Base-by-base conservation (phyloP, 1,140 invertebrate genomes). In the Aporrectodea caliginosa region DNA sequence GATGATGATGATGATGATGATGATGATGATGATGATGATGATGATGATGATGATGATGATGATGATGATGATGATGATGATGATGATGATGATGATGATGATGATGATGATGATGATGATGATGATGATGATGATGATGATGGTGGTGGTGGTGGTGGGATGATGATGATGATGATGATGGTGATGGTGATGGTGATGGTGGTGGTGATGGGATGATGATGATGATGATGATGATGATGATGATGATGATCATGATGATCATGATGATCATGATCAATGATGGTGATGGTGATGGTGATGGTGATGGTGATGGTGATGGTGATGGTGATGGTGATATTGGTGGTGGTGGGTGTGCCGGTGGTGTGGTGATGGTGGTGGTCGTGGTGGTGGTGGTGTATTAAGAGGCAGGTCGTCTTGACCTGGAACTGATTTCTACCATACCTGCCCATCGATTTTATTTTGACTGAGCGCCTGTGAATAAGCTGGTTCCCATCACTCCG, bases 51-150 rank as follows among this genome's bases (percentile, higher is more conserved):
- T 70, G 78, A 77, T 0, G 72, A 76, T 34, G 75, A 76, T 14
- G 78, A 73, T 30, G 81, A 80, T 16, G 70, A 81, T 29, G 77
- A 58, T 80, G 80, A 81, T 70, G 69, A 58, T 71, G 78, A 81
- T 71, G 68, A 69, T 80, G 79, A 78, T 70, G 73, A 77, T 76
- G 72, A 80, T 72, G 75, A 43, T 78, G 74, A 80, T 72, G 33
- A 70, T 71, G 68, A 72, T 72, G 69, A 80, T 80, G 75, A 77
- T 72, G 79, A 78, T 74, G 58, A 33, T 0, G 69, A 76, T 79
- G 78, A 22, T 75, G 68, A 79, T 76, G 69, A 34, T 78, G 75
- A 72, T n/a, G n/a, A n/a, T n/a, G 68, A 69, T 27, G 68, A n/a
- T n/a, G n/a, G n/a, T n/a, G n/a, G n/a, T n/a, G n/a, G n/a, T n/a